These are phyloP conservation scores for Drosophila nr. fundita DNA, from an alignment of 2,888 invertebrate species.

Conservation along the genomic window DNA sequence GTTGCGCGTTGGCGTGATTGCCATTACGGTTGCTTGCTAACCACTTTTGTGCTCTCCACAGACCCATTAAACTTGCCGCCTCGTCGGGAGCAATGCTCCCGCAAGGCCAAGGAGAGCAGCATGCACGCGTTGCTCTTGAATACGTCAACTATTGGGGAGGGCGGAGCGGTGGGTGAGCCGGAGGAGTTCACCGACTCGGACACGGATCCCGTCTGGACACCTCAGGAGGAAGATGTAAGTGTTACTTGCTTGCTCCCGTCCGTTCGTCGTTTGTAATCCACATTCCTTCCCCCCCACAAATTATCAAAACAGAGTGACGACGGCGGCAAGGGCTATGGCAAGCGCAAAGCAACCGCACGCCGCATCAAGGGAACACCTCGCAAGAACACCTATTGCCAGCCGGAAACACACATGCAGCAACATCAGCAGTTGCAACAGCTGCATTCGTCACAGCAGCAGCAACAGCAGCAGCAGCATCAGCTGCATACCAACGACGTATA, in stretches of 20 bases:
- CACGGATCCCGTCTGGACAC: conserved; percentile 92
- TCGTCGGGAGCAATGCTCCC: conserved; percentile 87
- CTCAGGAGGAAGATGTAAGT: conserved; percentile 86
- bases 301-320: conserved; percentile 74
- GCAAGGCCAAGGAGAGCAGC: conserved; percentile 89
- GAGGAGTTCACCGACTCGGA: conserved; percentile 88
- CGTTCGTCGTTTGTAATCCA: conserved; percentile 39
- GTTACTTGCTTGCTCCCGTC: conserved; percentile 21
- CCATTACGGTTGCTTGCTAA: conserved; percentile 46
- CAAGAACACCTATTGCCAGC: conserved; percentile 76
- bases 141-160: conserved; percentile 70
- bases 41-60: conserved; percentile 79
- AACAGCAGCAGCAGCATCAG: conserved; percentile 51
- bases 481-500: conserved; percentile 68
- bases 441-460: conserved; percentile 54
- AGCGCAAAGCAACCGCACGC: conserved; percentile 77
- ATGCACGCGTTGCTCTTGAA: conserved; percentile 86
- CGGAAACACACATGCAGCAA: conserved; percentile 55
- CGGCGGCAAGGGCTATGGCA: conserved; percentile 76
- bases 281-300: conserved; percentile 16
- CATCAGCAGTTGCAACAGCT: conserved; percentile 62
- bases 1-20: conserved; percentile 36
- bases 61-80: conserved; percentile 86
- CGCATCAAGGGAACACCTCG: conserved; percentile 81
- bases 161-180: conserved; percentile 86